These are phyloP conservation scores for Apodemus agrarius DNA, from an alignment of 2,797 vertebrate species.

Conservation along the genomic window DNA sequence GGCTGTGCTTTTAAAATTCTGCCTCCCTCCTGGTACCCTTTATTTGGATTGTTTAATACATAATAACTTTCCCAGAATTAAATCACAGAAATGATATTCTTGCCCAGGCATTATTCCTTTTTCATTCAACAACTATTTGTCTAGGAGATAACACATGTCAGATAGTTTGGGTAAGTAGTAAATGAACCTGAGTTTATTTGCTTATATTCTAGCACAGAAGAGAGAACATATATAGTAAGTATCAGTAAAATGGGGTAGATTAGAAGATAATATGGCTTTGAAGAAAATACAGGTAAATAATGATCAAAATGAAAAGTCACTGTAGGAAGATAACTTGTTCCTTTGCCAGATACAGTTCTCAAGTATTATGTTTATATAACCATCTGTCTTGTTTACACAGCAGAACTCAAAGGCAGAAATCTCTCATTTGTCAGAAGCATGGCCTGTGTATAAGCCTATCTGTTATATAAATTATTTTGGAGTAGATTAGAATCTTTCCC, in stretches of 20 bases:
- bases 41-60: background rate
- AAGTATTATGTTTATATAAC: too few species aligned
- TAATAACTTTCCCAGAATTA: background rate
- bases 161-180: background rate
- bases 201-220: constrained; percentile 15
- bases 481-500: constrained; percentile 71
- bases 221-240: background rate
- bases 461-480: constrained; percentile 72
- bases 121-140: constrained; percentile 2
- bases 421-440: constrained; percentile 63
- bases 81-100: background rate
- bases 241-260: background rate
- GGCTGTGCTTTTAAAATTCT: constrained; percentile 33
- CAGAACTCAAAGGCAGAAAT: constrained; percentile 71
- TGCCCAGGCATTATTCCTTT: background rate
- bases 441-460: constrained; percentile 54
- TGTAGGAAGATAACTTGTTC: background rate
- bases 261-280: background rate
- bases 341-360: too few species aligned
- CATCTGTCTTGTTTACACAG: constrained; percentile 78
- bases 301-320: background rate
- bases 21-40: background rate
- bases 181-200: background rate
- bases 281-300: background rate
- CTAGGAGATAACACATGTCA: background rate